Evolutionary conservation across 2,888 invertebrate species (phyloP).

Genomic region (Coenonympha arcania): DNA sequence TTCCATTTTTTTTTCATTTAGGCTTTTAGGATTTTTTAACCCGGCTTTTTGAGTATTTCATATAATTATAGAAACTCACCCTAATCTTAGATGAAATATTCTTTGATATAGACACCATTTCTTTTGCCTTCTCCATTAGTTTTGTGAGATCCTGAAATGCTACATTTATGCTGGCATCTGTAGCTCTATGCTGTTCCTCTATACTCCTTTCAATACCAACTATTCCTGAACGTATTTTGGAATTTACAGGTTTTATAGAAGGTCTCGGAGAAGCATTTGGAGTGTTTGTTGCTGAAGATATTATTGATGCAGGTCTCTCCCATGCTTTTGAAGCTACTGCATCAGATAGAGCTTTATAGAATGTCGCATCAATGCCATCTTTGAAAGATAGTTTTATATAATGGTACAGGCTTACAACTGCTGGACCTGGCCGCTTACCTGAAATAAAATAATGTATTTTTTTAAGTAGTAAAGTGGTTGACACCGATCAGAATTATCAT

Average conservation of each 20-base stretch:
- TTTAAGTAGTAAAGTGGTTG: too few relatives aligned
- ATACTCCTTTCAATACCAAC: conserved; percentile 96
- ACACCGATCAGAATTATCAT: too few relatives aligned
- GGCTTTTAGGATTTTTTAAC: too few relatives aligned
- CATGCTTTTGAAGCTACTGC: conserved; percentile 77
- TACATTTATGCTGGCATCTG: conserved; percentile 90
- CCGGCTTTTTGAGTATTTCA: too few relatives aligned
- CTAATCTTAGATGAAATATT: conserved; percentile 93
- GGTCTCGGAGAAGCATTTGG: conserved; percentile 41
- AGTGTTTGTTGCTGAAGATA: conserved; percentile 31
- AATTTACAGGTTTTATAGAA: conserved; percentile 53
- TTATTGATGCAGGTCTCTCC: conserved; percentile 60
- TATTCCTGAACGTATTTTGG: conserved; percentile 89
- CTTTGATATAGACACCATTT: conserved; percentile 95
- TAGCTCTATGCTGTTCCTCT: conserved; percentile 90
- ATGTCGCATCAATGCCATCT: conserved; percentile 81
- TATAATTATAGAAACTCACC: conserved; percentile 48
- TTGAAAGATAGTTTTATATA: conserved; percentile 90
- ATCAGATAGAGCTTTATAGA: conserved; percentile 77
- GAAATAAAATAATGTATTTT: conserved; percentile 24
- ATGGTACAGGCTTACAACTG: conserved; percentile 79
- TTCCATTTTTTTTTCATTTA: too few relatives aligned
- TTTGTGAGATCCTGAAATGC: conserved; percentile 97
- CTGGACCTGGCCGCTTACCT: conserved; percentile 83
- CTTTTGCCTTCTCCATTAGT: conserved; percentile 96